These are phyloP conservation scores for Styela clava DNA, from an alignment of 23 tunicate species.

Conservation along the genomic window DNA sequence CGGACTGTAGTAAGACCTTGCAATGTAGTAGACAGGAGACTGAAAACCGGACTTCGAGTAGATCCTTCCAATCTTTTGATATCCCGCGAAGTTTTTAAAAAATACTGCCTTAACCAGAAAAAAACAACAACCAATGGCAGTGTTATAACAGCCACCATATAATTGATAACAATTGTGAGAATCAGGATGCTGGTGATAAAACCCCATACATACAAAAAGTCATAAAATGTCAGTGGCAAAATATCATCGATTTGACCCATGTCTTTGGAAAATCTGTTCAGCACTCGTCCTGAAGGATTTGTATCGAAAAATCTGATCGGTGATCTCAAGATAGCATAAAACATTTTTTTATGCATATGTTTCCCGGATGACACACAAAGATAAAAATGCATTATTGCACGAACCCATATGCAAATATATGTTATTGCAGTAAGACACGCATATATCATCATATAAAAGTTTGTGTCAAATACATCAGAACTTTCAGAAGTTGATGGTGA, in stretches of 20 bases:
- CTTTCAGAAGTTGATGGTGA: not conserved
- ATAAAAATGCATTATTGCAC: constrained; percentile 32
- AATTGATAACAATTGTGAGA: constrained; percentile 34
- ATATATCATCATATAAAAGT: constrained; percentile 13
- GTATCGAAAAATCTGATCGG: constrained; percentile 82
- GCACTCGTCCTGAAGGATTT: constrained; percentile 76
- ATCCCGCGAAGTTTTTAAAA: constrained; percentile 68
- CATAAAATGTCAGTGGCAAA: constrained; percentile 43
- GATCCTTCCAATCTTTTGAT: constrained; percentile 89
- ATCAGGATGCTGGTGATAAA: constrained; percentile 32
- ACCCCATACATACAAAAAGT: constrained; percentile 35
- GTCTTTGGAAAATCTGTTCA: constrained; percentile 97
- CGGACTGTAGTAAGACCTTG: constrained; percentile 74
- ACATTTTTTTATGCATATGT: constrained; percentile 77
- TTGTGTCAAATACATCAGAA: not conserved
- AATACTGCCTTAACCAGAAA: constrained; percentile 71
- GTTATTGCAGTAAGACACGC: constrained; percentile 10
- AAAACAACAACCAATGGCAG: constrained; percentile 54
- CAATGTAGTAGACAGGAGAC: constrained; percentile 59
- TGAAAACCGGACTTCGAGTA: constrained; percentile 91
- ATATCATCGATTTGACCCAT: constrained; percentile 84
- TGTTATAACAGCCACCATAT: constrained; percentile 45
- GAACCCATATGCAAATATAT: not conserved
- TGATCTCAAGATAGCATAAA: constrained; percentile 44
- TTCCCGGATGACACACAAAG: constrained; percentile 47